Base-by-base conservation (phyloP, 1,140 invertebrate genomes). In the Drosophila bipectinata region DNA sequence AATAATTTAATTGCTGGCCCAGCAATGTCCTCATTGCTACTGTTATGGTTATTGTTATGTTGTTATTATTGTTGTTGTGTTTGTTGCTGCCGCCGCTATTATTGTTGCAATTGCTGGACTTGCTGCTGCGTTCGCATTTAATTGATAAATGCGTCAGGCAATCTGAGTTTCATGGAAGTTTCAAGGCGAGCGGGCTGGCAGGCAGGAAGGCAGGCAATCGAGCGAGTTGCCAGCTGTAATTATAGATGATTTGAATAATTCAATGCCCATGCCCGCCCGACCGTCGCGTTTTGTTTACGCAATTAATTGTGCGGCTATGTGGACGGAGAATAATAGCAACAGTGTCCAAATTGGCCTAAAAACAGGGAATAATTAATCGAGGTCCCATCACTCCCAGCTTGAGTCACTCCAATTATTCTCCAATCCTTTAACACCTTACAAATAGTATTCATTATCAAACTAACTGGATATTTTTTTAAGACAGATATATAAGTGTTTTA, bases 191-290 rank as follows among this genome's bases (percentile, higher is more conserved):
- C 6, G 14, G 8, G 12, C 9, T 4, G 18, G 28, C 1, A 28
- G 26, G 10, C 3, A 18, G 9, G 1, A 6, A n/a, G 47, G 39
- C 9, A 24, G 63, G 39, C 55, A 45, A 44, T 63, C 49, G 54
- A 56, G 72, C 48, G 44, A 39, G 55, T 55, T 82, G 67, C 77
- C 64, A 55, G 71, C 69, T 76, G 83, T 87, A 87, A 85, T 85
- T 85, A 85, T 85, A 87, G 83, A 77, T 73, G 83, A 85, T 88
- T 85, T 85, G 82, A 85, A 85, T 85, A 85, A 85, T 85, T 85
- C 82, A 87, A 85, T 81, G 78, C 68, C 45, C 69, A 57, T 58
- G 51, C 30, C 69, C 44, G 28, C 56, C 48, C 68, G 24, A 53
- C 41, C 69, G 60, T 81, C 60, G 77, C 74, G 81, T 85, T 85